phyloP scores from a whole-genome alignment of 2,797 vertebrate genomes.

The Australoheros facetus region DNA sequence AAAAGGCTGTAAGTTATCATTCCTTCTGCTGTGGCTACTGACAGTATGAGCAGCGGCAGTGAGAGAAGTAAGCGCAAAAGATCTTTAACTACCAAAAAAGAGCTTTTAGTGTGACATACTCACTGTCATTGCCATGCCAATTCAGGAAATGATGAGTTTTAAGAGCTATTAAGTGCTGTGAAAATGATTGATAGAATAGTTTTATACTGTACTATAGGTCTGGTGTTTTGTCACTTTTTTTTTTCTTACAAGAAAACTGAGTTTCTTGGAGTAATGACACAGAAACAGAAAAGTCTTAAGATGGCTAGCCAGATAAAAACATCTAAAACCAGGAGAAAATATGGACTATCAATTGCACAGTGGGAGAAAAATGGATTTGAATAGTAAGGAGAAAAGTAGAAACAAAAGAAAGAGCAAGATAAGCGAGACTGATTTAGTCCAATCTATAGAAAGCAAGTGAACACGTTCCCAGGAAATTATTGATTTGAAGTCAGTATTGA shows the following conservation, averaged over 20 bases:
- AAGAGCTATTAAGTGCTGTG: slow-evolving; percentile 14
- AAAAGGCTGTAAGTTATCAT: neutral
- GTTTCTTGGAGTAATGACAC: neutral
- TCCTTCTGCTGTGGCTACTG: neutral
- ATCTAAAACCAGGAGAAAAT: slow-evolving; percentile 35
- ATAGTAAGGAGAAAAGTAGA: slow-evolving; percentile 26
- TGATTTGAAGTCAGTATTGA: slow-evolving; percentile 65
- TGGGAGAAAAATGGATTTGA: slow-evolving; percentile 46
- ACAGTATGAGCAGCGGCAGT: neutral
- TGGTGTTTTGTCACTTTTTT: neutral
- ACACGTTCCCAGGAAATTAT: slow-evolving; percentile 66
- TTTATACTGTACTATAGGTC: neutral
- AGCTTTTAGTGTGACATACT: slow-evolving; percentile 12
- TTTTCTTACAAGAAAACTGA: neutral
- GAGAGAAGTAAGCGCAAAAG: slow-evolving; percentile 4
- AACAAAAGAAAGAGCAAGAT: slow-evolving; percentile 27
- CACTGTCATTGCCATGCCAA: slow-evolving; percentile 25
- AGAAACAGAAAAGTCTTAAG: neutral
- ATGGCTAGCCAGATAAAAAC: slow-evolving; percentile 16
- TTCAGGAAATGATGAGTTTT: slow-evolving; percentile 24
- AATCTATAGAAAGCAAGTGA: slow-evolving; percentile 55
- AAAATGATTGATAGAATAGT: slow-evolving; percentile 12
- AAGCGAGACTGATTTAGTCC: slow-evolving; percentile 59
- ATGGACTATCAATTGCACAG: slow-evolving; percentile 39
- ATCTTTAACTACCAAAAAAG: neutral